phyloP scores from a whole-genome alignment of 2,113 vertebrate species.

The Coreoperca whiteheadi region DNA sequence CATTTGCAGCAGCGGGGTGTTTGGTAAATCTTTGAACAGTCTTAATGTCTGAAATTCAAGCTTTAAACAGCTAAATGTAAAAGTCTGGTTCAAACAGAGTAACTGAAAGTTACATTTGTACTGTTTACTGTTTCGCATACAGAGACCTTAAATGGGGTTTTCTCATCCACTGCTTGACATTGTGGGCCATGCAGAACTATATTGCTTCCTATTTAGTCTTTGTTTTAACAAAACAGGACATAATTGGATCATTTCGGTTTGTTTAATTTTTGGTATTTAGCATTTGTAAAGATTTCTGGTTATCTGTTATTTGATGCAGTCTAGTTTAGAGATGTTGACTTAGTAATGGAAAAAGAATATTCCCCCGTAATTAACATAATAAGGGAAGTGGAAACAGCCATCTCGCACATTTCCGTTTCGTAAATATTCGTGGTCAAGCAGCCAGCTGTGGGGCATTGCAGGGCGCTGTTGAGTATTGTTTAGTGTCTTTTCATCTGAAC shows the following conservation, averaged over 20 bases:
- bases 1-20: constrained; percentile 18
- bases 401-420: constrained; percentile 41
- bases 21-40: constrained; percentile 22
- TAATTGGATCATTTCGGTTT: background rate
- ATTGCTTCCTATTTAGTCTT: background rate
- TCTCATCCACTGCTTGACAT: background rate
- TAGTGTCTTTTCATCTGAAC: constrained; percentile 52
- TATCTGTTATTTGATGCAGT: background rate
- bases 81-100: background rate
- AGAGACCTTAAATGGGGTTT: background rate
- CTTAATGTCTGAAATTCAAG: constrained; percentile 14
- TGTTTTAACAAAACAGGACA: background rate
- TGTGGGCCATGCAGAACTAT: background rate
- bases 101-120: background rate
- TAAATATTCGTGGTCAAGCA: constrained; percentile 55
- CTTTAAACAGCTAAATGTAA: constrained; percentile 8
- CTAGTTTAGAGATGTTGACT: background rate
- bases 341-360: constrained; percentile 1
- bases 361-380: constrained; percentile 19
- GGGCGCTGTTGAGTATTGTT: constrained; percentile 42
- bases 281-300: background rate
- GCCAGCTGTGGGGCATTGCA: constrained; percentile 58
- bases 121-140: background rate
- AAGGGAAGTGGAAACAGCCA: constrained; percentile 12
- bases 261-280: background rate